Base-by-base conservation (phyloP, 1,140 invertebrate genomes). In the Nebria ingens region DNA sequence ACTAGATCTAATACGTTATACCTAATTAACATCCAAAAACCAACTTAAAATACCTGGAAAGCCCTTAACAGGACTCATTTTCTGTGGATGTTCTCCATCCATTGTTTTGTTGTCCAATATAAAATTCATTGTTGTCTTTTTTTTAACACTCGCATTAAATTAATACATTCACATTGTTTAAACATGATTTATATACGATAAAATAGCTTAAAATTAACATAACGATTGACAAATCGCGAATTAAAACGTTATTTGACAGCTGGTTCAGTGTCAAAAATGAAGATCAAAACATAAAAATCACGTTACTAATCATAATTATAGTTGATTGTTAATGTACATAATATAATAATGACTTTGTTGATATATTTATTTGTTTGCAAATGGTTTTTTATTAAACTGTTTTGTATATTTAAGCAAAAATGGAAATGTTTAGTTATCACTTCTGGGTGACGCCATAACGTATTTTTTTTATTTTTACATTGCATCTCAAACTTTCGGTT, bases 1-100 rank as follows among this genome's bases (percentile, higher is more conserved):
- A n/a, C n/a, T n/a, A n/a, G n/a, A n/a, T n/a, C n/a, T n/a, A n/a
- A n/a, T n/a, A n/a, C n/a, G n/a, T n/a, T n/a, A n/a, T n/a, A n/a
- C n/a, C n/a, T n/a, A n/a, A n/a, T n/a, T n/a, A n/a, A n/a, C n/a
- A n/a, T n/a, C n/a, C n/a, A n/a, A n/a, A n/a, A n/a, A n/a, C n/a
- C n/a, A n/a, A n/a, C n/a, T n/a, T n/a, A n/a, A n/a, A n/a, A 29
- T 65, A 72, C 70, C 68, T 70, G 67, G 66, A 59, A 69, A 72
- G 52, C 69, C 69, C 57, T 69, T 62, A 19, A 71, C 62, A 22
- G 69, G 69, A 55, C 62, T 70, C 2, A 67, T 49, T 58, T 71
- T 71, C 9, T 67, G 69, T 56, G 70, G 69, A 63, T 69, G 67
- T 50, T 72, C 68, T 34, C 68, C 65, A 42, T 71, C 68, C 70